Evolutionary conservation across 2,888 invertebrate species (phyloP).

Genomic region (Ochropleura leucogaster): DNA sequence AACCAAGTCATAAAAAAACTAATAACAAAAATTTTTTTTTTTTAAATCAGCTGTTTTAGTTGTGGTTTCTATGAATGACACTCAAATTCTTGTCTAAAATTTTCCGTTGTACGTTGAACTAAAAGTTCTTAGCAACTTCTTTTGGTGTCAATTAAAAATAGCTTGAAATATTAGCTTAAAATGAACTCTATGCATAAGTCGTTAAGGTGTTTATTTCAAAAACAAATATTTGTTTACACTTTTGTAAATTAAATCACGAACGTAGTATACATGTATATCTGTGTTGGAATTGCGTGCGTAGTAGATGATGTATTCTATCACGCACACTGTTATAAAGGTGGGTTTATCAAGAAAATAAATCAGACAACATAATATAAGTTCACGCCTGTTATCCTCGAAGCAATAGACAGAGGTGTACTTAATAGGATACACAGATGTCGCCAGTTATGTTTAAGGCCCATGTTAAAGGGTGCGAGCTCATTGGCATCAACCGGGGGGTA

Average conservation of each 20-base stretch:
- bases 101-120: no score
- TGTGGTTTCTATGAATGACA: no score
- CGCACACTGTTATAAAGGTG: background rate
- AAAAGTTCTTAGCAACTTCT: no score
- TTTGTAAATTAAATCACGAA: slow-evolving; percentile 3
- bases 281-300: slow-evolving; percentile 12
- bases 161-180: no score
- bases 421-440: no score
- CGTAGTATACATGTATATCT: background rate
- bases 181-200: background rate
- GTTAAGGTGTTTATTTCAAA: background rate
- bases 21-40: no score
- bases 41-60: no score
- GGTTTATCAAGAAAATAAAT: background rate
- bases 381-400: background rate
- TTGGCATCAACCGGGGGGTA: no score
- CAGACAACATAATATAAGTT: background rate
- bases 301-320: slow-evolving; percentile 3
- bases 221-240: background rate
- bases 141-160: no score
- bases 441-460: background rate
- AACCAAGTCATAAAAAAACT: no score
- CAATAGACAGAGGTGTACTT: background rate
- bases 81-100: no score
- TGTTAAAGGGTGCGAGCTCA: background rate